phyloP scores from a whole-genome alignment of 2,888 invertebrate genomes.

The Caenorhabditis sp. region DNA sequence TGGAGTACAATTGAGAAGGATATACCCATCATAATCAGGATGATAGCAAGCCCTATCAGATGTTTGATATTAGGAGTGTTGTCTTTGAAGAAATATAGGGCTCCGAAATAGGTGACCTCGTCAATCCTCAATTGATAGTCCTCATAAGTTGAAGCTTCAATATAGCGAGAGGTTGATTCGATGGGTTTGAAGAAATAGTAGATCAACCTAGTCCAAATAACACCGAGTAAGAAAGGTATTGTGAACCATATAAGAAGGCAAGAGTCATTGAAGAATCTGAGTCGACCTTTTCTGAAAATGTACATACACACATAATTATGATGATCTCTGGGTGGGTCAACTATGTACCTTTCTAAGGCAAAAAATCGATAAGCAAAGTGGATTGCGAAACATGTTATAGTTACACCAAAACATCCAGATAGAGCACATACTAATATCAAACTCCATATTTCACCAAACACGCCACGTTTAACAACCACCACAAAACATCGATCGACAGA shows the following conservation, averaged over 20 bases:
- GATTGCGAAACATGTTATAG: neutral
- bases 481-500: neutral
- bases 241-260: no score
- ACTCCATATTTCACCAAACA: neutral
- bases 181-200: neutral
- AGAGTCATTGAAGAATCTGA: no score
- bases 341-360: neutral
- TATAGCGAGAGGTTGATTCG: neutral
- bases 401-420: neutral
- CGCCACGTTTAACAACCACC: neutral
- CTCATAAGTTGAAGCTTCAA: neutral
- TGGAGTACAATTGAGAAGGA: slow-evolving; percentile 14
- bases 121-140: slow-evolving; percentile 3
- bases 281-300: no score
- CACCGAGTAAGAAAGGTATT: neutral
- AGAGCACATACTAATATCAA: neutral
- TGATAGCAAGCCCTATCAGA: neutral
- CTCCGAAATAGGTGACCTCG: slow-evolving; percentile 5
- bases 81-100: neutral
- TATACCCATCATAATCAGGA: neutral
- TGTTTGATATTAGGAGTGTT: neutral
- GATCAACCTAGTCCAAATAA: neutral
- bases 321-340: neutral
- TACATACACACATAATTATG: neutral
- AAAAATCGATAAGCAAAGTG: neutral